Conservation (phyloP, 64 coral and sea anemone species). For the Catalaphyllia jardinei region DNA sequence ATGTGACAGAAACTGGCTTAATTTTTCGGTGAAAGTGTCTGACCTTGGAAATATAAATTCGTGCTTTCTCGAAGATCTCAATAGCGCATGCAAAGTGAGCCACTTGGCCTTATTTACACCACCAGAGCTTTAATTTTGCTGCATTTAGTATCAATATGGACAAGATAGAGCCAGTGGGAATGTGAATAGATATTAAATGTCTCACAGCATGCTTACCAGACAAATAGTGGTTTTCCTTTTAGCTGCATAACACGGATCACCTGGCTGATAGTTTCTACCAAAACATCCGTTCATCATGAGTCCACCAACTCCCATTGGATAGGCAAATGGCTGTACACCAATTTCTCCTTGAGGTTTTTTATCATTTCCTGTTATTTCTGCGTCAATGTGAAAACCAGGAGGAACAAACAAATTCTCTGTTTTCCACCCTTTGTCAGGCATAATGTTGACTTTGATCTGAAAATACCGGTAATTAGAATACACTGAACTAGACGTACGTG, state of each 20-base stretch:
- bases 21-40: too few species aligned
- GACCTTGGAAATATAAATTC: too few species aligned
- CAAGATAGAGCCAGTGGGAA: not conserved
- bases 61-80: too few species aligned
- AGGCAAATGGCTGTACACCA: not conserved
- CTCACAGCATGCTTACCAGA: not conserved
- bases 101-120: too few species aligned
- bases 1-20: too few species aligned
- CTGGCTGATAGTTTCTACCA: not conserved
- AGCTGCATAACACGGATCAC: constrained; percentile 1
- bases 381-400: constrained; percentile 16
- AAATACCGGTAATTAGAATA: too few species aligned
- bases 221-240: not conserved
- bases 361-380: not conserved
- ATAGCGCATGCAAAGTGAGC: too few species aligned
- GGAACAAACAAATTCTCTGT: not conserved
- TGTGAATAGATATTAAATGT: not conserved
- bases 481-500: too few species aligned
- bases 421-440: too few species aligned
- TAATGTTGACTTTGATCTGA: too few species aligned
- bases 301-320: not conserved
- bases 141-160: too few species aligned
- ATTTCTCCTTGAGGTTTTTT: not conserved
- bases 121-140: not conserved
- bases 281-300: not conserved